These are phyloP conservation scores for Xiphorhynchus elegans DNA, from an alignment of 2,113 vertebrate species.

Conservation along the genomic window DNA sequence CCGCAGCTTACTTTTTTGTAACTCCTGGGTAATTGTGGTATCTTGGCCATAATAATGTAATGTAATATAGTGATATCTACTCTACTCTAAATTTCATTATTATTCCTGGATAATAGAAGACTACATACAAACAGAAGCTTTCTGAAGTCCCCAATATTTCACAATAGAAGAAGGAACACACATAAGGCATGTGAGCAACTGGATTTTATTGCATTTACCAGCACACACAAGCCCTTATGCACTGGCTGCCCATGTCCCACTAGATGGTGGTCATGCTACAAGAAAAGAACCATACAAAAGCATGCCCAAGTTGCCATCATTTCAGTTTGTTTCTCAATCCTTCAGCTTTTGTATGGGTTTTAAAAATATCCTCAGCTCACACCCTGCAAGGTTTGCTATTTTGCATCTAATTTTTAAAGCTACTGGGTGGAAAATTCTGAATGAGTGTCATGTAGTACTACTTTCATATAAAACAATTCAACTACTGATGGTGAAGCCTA, in stretches of 20 bases:
- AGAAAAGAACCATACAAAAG: neutral
- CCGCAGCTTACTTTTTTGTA: too few species aligned
- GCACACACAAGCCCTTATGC: neutral
- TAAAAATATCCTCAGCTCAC: neutral
- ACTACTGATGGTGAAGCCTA: neutral
- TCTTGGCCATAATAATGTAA: neutral
- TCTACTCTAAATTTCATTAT: neutral
- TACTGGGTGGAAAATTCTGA: neutral
- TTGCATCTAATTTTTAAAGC: neutral
- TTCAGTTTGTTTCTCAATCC: neutral
- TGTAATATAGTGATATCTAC: neutral
- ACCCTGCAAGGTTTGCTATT: neutral
- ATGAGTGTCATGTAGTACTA: neutral
- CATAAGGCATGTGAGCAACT: fast-evolving
- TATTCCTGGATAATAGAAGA: neutral
- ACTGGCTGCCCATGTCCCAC: neutral
- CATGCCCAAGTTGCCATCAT: fast-evolving
- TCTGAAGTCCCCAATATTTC: neutral
- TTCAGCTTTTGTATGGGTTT: neutral
- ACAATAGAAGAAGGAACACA: neutral
- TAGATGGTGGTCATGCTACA: constrained; percentile 52
- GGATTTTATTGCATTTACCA: neutral
- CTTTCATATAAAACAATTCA: neutral
- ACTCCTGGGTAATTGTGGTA: neutral
- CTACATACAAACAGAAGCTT: neutral